Conservation (phyloP, 2,797 vertebrate species). For the Coregonus sp. region DNA sequence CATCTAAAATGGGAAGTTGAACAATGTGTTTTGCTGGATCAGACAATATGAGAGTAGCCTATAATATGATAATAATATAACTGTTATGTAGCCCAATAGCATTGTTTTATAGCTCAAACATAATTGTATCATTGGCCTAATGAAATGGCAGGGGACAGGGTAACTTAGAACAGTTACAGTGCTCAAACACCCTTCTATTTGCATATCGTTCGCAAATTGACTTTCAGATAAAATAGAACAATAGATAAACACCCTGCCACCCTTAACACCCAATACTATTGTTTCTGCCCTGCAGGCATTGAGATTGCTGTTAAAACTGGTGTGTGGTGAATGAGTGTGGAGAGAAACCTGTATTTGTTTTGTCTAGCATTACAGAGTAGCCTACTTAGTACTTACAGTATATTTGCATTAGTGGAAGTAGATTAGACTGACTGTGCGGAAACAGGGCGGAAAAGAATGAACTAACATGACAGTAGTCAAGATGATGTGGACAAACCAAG, state of each 20-base stretch:
- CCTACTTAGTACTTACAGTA: not conserved
- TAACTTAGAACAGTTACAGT: not conserved
- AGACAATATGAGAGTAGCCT: not conserved
- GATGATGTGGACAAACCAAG: conserved; percentile 10
- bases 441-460: not conserved
- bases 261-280: not conserved
- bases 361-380: not conserved
- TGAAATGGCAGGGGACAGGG: not conserved
- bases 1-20: conserved; percentile 6
- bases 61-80: not conserved
- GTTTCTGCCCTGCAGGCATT: conserved; percentile 1
- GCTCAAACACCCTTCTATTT: not conserved
- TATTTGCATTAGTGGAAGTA: not conserved
- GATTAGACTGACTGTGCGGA: not conserved
- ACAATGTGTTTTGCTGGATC: not conserved
- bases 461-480: not conserved
- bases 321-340: not conserved
- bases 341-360: no score
- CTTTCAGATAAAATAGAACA: not conserved
- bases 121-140: not conserved
- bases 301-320: not conserved
- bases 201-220: not conserved
- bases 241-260: not conserved
- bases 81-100: not conserved
- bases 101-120: not conserved